Evolutionary conservation across 2,888 invertebrate genomes (phyloP).

Genomic region (Phasia obesa): DNA sequence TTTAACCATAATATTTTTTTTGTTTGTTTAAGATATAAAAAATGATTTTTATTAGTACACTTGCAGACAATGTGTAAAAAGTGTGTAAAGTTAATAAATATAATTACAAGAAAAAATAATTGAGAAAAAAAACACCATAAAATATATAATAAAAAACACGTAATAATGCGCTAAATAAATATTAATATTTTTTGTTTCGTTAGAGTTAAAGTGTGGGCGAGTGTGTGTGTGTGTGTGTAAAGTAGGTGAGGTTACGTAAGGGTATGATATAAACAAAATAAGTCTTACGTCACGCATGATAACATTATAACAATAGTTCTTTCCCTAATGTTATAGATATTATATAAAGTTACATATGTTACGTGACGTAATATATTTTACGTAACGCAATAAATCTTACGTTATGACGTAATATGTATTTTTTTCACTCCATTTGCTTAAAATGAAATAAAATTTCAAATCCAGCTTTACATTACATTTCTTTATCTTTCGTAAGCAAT

Average conservation of each 20-base stretch:
- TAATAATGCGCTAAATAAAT: slow-evolving; percentile 18
- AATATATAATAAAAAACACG: slow-evolving; percentile 65
- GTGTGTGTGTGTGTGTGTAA: slow-evolving; percentile 34
- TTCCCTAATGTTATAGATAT: too few relatives aligned
- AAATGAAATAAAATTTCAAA: too few relatives aligned
- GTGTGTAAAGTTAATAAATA: slow-evolving; percentile 72
- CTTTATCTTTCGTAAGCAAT: too few relatives aligned
- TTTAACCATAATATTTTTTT: slow-evolving; percentile 48
- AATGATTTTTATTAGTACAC: slow-evolving; percentile 81
- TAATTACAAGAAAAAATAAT: slow-evolving; percentile 35
- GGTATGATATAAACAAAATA: not conserved
- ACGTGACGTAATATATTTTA: too few relatives aligned
- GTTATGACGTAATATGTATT: too few relatives aligned
- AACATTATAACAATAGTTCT: too few relatives aligned
- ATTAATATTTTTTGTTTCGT: slow-evolving; percentile 11
- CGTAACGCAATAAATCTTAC: too few relatives aligned
- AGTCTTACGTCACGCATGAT: too few relatives aligned
- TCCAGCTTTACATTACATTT: too few relatives aligned
- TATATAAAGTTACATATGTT: too few relatives aligned
- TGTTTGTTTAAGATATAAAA: slow-evolving; percentile 51
- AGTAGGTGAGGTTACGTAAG: not conserved
- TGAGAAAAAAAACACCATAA: slow-evolving; percentile 55
- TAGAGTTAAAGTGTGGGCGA: slow-evolving; percentile 4
- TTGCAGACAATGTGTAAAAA: slow-evolving; percentile 83
- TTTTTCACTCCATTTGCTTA: too few relatives aligned